A percentile compares a stretch with the other conserved stretches of the same genome.
Evolutionary conservation across 1,140 invertebrate species (phyloP).

Genomic region (Orussus abietinus): DNA sequence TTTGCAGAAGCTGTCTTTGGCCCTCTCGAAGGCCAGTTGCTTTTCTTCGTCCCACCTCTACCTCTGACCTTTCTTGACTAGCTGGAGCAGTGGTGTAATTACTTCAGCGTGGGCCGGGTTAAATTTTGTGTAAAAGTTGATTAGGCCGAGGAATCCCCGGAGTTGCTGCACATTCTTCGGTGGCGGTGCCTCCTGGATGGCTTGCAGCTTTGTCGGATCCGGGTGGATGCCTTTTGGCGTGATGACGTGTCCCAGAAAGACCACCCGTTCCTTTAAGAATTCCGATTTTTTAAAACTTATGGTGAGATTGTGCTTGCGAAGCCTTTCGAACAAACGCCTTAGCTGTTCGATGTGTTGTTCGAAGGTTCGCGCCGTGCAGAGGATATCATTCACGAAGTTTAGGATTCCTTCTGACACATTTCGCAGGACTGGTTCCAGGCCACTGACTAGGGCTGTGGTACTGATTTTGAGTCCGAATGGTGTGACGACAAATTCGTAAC

Average conservation of each 20-base stretch:
- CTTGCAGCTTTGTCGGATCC: slow-evolving; percentile 29
- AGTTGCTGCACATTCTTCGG: slow-evolving; percentile 37
- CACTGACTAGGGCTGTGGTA: too few relatives aligned
- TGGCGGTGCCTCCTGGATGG: slow-evolving; percentile 23
- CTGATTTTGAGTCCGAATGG: too few relatives aligned
- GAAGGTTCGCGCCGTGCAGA: too few relatives aligned
- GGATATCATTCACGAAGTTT: too few relatives aligned
- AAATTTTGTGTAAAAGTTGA: slow-evolving; percentile 45
- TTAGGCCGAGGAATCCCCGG: slow-evolving; percentile 44
- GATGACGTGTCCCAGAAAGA: slow-evolving; percentile 42
- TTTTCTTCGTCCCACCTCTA: slow-evolving; percentile 15
- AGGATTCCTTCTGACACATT: too few relatives aligned
- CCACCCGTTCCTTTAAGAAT: slow-evolving; percentile 40
- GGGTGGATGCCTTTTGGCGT: slow-evolving; percentile 24
- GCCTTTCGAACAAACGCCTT: slow-evolving; percentile 11
- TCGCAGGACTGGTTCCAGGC: too few relatives aligned
- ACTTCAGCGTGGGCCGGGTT: slow-evolving; percentile 22
- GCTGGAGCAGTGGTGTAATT: slow-evolving; percentile 25
- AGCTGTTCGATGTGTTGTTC: slow-evolving; percentile 20
- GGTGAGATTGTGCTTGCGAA: slow-evolving; percentile 22
- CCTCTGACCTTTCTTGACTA: slow-evolving; percentile 25
- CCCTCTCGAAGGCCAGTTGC: slow-evolving; percentile 20
- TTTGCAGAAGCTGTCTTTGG: slow-evolving; percentile 17
- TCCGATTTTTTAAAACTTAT: slow-evolving; percentile 28
- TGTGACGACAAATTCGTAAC: too few relatives aligned